These are phyloP conservation scores for Antigone vipio DNA, from an alignment of 2,113 vertebrate species.

Conservation along the genomic window DNA sequence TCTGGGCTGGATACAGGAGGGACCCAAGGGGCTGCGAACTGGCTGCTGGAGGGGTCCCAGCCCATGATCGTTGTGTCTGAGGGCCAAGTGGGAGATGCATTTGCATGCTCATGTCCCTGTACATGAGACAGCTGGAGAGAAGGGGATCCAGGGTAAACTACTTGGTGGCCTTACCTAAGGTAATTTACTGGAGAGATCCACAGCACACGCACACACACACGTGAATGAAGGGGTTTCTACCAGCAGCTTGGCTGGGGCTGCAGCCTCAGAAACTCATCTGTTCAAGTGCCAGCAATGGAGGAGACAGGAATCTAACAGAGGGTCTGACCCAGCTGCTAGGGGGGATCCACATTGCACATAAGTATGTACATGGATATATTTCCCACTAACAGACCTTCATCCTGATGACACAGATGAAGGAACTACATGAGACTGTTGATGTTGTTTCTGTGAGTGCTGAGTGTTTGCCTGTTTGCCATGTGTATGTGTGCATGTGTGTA, in stretches of 20 bases:
- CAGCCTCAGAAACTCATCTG: neutral
- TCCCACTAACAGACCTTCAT: neutral
- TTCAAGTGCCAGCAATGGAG: neutral
- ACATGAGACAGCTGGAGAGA: neutral
- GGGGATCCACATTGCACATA: fast-evolving
- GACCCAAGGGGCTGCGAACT: neutral
- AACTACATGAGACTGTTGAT: neutral
- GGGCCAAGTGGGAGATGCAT: neutral
- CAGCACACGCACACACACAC: fast-evolving
- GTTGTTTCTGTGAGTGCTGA: neutral
- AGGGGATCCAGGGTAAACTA: neutral
- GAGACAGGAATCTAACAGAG: neutral
- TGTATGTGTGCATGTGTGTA: neutral
- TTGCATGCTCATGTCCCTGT: neutral
- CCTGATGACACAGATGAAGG: neutral
- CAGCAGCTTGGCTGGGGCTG: neutral
- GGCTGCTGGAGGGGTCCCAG: neutral
- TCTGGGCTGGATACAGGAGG: neutral
- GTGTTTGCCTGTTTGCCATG: neutral
- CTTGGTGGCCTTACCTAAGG: neutral
- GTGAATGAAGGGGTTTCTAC: neutral
- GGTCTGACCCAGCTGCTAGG: neutral
- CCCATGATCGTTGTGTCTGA: neutral
- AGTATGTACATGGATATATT: neutral
- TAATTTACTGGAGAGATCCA: neutral